Conservation (phyloP, 2,888 invertebrate genomes). For the Mythimna albipuncta region DNA sequence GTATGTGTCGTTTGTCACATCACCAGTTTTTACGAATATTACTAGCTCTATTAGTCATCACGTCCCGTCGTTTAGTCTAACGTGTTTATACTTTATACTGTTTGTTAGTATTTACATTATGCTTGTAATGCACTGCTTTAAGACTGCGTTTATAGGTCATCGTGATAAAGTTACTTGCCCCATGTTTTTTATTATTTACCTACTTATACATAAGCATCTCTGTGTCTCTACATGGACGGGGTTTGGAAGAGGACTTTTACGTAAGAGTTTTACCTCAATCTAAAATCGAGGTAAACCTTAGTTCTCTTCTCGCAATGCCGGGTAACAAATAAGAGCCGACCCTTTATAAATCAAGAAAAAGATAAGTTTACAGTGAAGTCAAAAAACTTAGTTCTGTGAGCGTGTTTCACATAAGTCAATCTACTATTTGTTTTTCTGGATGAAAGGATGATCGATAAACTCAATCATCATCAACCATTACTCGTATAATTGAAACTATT, state of each 20-base stretch:
- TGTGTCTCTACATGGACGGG: background rate
- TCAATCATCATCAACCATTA: too few relatives aligned
- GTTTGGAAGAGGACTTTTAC: too few relatives aligned
- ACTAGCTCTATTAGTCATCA: constrained; percentile 38
- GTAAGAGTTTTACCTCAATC: background rate
- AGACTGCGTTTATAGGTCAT: constrained; percentile 34
- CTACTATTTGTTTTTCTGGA: too few relatives aligned
- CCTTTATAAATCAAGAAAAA: too few relatives aligned
- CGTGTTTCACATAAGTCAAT: too few relatives aligned
- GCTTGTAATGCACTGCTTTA: constrained; percentile 22
- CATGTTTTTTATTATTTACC: constrained; percentile 14
- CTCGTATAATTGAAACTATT: too few relatives aligned
- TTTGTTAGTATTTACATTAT: constrained; percentile 11
- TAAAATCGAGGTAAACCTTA: too few relatives aligned
- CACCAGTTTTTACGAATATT: constrained; percentile 47
- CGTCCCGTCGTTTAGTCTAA: constrained; percentile 26
- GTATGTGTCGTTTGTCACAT: constrained; percentile 50
- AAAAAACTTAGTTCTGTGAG: too few relatives aligned
- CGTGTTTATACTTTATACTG: constrained; percentile 1
- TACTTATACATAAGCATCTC: background rate
- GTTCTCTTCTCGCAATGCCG: too few relatives aligned
- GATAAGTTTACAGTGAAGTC: background rate
- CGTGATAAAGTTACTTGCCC: constrained; percentile 6
- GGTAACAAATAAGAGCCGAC: background rate
- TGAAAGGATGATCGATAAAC: too few relatives aligned